Evolutionary conservation across 2,888 invertebrate species (phyloP).

Genomic region (Polymixis flavicincta): DNA sequence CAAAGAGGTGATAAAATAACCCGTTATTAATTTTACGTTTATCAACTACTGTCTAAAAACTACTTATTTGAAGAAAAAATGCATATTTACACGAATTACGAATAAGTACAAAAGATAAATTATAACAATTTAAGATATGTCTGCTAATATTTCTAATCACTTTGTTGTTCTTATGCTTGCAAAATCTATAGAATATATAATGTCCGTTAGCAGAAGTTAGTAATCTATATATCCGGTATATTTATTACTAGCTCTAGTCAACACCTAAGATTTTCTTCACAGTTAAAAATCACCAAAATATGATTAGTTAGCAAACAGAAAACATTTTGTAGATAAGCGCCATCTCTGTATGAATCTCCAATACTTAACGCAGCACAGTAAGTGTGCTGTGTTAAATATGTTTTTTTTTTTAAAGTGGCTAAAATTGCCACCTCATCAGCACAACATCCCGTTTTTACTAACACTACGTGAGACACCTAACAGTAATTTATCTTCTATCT

Average conservation of each 20-base stretch:
- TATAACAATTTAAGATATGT: constrained; percentile 7
- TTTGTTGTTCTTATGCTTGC: constrained; percentile 6
- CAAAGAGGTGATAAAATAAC: constrained; percentile 19
- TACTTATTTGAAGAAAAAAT: constrained; percentile 36
- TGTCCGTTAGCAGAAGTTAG: constrained; percentile 13
- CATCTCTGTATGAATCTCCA: not conserved
- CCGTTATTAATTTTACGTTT: not conserved
- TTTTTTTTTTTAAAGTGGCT: too few species aligned
- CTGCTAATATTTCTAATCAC: constrained; percentile 15
- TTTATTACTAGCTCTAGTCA: constrained; percentile 34
- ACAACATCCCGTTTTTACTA: not conserved
- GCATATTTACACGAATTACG: constrained; percentile 50
- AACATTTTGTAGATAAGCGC: not conserved
- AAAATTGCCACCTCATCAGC: not conserved
- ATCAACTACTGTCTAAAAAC: constrained; percentile 4
- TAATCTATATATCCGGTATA: constrained; percentile 54
- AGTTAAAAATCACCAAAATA: constrained; percentile 1
- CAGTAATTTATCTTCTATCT: not conserved
- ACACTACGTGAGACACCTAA: not conserved
- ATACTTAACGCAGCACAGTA: not conserved
- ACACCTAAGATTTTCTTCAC: constrained; percentile 4
- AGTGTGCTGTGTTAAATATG: too few species aligned
- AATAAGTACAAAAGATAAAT: constrained; percentile 16
- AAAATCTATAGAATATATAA: constrained; percentile 13
- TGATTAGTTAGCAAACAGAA: constrained; percentile 18